Percentiles rank a stretch among this genome's conserved stretches.
phyloP scores from a whole-genome alignment of 2,113 vertebrate species.

The Siniperca chuatsi region DNA sequence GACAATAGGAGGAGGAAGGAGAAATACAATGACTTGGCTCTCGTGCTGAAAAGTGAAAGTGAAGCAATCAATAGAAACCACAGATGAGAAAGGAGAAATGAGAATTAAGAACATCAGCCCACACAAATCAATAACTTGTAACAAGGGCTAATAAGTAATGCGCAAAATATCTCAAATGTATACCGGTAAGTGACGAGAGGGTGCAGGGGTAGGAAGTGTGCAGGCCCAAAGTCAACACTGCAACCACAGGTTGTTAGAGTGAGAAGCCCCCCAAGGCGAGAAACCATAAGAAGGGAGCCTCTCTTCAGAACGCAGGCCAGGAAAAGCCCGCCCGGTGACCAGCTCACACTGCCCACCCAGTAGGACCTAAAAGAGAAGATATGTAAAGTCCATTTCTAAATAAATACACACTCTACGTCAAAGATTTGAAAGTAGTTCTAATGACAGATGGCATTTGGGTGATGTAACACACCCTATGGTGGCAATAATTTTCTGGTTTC shows the following conservation, averaged over 20 bases:
- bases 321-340: constrained; percentile 91
- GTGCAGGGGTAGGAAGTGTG: constrained; percentile 95
- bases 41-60: constrained; percentile 76
- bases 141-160: background rate
- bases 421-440: background rate
- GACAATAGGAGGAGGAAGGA: background rate
- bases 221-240: constrained; percentile 93
- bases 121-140: constrained; percentile 17
- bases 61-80: constrained; percentile 79
- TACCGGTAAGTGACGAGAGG: constrained; percentile 94
- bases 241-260: constrained; percentile 90
- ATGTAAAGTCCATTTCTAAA: background rate
- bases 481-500: background rate
- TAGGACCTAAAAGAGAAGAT: constrained; percentile 89
- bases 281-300: constrained; percentile 91
- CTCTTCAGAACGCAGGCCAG: constrained; percentile 94
- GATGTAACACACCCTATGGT: background rate
- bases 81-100: constrained; percentile 69
- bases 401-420: background rate
- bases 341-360: constrained; percentile 93
- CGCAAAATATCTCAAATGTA: background rate
- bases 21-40: constrained; percentile 52
- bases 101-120: constrained; percentile 39
- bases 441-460: background rate
- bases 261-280: constrained; percentile 90